Base-by-base conservation (phyloP, 2,797 vertebrate species). In the Leptoclinus maculatus region DNA sequence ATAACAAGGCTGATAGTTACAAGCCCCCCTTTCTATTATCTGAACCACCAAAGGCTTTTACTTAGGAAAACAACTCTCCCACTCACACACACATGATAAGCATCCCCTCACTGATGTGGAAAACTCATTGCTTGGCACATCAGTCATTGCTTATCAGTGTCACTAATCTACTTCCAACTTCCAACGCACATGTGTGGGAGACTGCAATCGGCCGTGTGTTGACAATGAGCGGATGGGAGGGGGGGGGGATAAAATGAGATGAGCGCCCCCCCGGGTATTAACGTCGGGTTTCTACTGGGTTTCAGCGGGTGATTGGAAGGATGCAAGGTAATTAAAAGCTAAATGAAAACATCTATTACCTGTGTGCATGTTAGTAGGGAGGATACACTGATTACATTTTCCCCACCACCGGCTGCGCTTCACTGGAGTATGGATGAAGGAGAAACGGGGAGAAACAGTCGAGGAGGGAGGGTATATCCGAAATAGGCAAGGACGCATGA, bases 251-350 rank as follows among this genome's bases (percentile, higher is more conserved):
- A 72, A 77, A 84, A 83, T 56, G 83, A 87, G 69, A 78, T 34
- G 83, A 86, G 84, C 11, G 16, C 21, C 65, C 27, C 66, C 62
- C 54, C 38, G 72, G n/a, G n/a, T n/a, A 78, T 85, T 65, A 49
- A 11, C 1, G 67, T 19, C 19, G 80, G 80, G 54, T 79, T 84
- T 85, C 78, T 47, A 39, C 85, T 17, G 76, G 80, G 78, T 74
- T 86, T 69, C 75, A 70, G 84, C 84, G 81, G 84, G 78, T 87
- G 91, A 91, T 65, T 71, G 82, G 78, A 81, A 89, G 85, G 87
- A 89, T 80, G 83, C 84, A 4, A 8, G 57, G 64, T 92, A 92
- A 95, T 93, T 92, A 93, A 93, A 91, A 89, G 79, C 88, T 75
- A 90, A 91, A 92, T 88, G 82, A 88, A 87, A 88, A 83, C 88